Evolutionary conservation across 2,888 invertebrate species (phyloP).

Genomic region (Aradus depressus): DNA sequence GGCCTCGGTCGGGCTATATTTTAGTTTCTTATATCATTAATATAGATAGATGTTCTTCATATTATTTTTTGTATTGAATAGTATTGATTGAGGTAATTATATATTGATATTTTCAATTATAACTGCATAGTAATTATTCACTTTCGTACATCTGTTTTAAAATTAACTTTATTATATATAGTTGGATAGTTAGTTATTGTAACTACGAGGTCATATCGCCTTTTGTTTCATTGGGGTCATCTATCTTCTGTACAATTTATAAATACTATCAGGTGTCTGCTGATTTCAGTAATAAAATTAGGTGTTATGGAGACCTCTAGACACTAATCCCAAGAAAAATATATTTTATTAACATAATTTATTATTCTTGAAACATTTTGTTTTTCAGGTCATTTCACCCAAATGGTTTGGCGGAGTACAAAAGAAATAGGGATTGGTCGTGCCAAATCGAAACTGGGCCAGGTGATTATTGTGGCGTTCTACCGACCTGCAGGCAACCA

Average conservation of each 20-base stretch:
- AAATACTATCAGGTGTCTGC: background rate
- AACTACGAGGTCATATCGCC: too few relatives aligned
- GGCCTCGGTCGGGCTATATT: too few relatives aligned
- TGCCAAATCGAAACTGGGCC: slow-evolving; percentile 40
- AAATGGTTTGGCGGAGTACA: slow-evolving; percentile 43
- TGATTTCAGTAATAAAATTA: background rate
- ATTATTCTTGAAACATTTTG: background rate
- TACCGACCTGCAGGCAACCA: slow-evolving; percentile 52
- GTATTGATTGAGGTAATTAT: too few relatives aligned
- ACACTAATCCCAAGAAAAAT: background rate
- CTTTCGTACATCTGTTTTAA: too few relatives aligned
- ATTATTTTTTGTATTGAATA: too few relatives aligned
- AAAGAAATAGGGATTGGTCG: slow-evolving; percentile 42
- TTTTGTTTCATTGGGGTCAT: too few relatives aligned
- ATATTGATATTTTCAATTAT: too few relatives aligned
- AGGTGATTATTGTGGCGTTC: slow-evolving; percentile 48
- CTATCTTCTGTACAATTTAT: background rate
- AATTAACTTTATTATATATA: too few relatives aligned
- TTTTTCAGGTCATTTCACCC: slow-evolving; percentile 43
- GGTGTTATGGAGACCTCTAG: background rate
- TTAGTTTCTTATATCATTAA: too few relatives aligned
- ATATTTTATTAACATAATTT: background rate
- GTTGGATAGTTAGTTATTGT: too few relatives aligned
- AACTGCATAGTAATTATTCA: too few relatives aligned
- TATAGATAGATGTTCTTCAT: too few relatives aligned